Percentiles rank a stretch among this genome's conserved stretches.
These are phyloP conservation scores for Eucidaris tribuloides DNA, from an alignment of 35 echinoderm and acorn worm genomes.

Conservation along the genomic window DNA sequence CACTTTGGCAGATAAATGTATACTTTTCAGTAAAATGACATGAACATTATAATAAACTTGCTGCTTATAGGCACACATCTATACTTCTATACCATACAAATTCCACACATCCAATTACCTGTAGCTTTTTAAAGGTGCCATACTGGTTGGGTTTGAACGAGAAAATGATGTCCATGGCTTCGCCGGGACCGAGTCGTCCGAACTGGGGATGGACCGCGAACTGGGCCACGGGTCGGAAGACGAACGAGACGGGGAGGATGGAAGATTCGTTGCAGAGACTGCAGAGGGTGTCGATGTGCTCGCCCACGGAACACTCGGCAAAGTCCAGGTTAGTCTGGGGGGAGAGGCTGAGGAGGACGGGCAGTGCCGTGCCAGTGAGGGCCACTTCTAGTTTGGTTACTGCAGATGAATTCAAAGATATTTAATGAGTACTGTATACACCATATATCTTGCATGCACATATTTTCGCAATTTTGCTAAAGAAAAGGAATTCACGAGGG, in stretches of 20 bases:
- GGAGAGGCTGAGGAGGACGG: slow-evolving; percentile 72
- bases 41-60: too few species aligned
- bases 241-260: slow-evolving; percentile 70
- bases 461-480: too few species aligned
- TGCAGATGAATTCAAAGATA: too few species aligned
- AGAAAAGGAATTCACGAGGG: too few species aligned
- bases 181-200: slow-evolving; percentile 79
- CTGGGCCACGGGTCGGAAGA: slow-evolving; percentile 82
- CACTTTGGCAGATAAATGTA: too few species aligned
- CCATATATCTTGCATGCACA: too few species aligned
- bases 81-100: background rate
- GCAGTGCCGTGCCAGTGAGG: slow-evolving; percentile 85
- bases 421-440: too few species aligned
- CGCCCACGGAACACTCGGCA: slow-evolving; percentile 77
- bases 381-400: slow-evolving; percentile 86
- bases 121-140: slow-evolving; percentile 69
- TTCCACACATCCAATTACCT: slow-evolving; percentile 35
- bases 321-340: slow-evolving; percentile 81
- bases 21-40: background rate
- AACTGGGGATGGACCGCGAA: slow-evolving; percentile 65
- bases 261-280: slow-evolving; percentile 83
- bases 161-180: slow-evolving; percentile 81
- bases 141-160: slow-evolving; percentile 99
- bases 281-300: slow-evolving; percentile 90
- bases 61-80: too few species aligned